Evolutionary conservation across 2,113 vertebrate genomes (phyloP), one percentile per base, ranked within the genome.

Genomic region (Andinoacara biseriatus): DNA sequence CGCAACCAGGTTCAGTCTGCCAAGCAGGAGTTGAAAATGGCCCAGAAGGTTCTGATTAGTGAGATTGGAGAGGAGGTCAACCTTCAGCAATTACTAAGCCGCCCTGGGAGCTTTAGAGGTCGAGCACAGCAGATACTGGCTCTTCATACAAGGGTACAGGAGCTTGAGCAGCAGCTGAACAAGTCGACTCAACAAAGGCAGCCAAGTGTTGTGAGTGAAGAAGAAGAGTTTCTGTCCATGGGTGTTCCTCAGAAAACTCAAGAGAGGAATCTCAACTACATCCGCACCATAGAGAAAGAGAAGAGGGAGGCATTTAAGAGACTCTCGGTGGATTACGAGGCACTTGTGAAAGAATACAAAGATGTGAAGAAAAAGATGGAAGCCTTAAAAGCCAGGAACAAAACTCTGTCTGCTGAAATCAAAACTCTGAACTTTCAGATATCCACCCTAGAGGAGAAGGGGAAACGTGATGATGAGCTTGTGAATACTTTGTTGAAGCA

Each of bases 71-170:
- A 99, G 72, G 97, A 97, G 0, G 94, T 98, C 81, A 97, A 89
- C 31, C 61, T 99, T 58, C 97, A 96, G 78, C 97, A 93, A 43
- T 91, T 99, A 31, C 69, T 98, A 58, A 90, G 80, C 84, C 93
- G 84, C 13, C 95, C 96, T 0, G 96, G 97, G 61, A 95, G 83
- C 88, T 99, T 97, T 95, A 95, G 98, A 80, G 98, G 98, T 3
- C 95, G 98, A 11, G 96, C 98, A 5, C 98, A 99, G 87, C 98
- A 99, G 85, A 98, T 99, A 29, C 95, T 99, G 1, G 91, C 95
- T 83, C 91, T 99, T 38, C 97, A 99, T 80, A 95, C 89, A 86
- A 96, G 95, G 96, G 98, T 99, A 17, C 95, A 95, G 49, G 97
- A 99, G 26, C 95, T 99, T 29, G 98, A 99, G 92, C 96, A 91